These are phyloP conservation scores for Anas platyrhynchos DNA, from an alignment of 2,113 vertebrate genomes.

Conservation along the genomic window DNA sequence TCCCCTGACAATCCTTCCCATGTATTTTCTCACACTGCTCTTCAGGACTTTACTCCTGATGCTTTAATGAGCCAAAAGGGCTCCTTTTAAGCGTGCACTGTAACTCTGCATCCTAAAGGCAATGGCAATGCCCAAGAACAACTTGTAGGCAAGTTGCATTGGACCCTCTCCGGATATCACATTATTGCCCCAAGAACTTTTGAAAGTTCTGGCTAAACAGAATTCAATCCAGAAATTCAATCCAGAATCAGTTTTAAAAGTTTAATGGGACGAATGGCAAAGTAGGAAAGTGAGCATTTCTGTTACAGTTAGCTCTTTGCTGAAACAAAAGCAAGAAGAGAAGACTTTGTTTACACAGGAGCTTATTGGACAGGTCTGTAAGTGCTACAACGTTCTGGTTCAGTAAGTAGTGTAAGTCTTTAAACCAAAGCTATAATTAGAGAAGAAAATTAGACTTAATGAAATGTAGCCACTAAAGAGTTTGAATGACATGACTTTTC, in stretches of 20 bases:
- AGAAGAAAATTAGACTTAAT: not conserved
- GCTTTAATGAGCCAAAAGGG: not conserved
- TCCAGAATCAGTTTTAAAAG: not conserved
- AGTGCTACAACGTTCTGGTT: not conserved
- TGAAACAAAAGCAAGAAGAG: not conserved
- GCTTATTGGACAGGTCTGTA: not conserved
- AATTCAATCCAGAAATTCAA: not conserved
- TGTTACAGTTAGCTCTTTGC: not conserved
- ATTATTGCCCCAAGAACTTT: not conserved
- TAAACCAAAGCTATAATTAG: not conserved
- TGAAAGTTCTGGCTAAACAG: not conserved
- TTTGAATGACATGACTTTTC: not conserved
- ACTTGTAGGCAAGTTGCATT: not conserved
- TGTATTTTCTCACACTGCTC: not conserved
- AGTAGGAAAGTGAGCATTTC: not conserved
- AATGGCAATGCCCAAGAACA: not conserved
- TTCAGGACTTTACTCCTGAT: not conserved
- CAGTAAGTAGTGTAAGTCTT: not conserved
- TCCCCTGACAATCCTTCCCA: too few species aligned
- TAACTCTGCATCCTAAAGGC: not conserved
- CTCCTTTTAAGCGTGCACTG: not conserved
- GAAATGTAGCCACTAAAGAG: not conserved
- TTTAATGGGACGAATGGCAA: not conserved
- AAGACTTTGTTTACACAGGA: not conserved
- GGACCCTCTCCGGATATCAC: not conserved